Evolutionary conservation across 2,888 invertebrate genomes (phyloP).

Genomic region (Matsumyia berberina): DNA sequence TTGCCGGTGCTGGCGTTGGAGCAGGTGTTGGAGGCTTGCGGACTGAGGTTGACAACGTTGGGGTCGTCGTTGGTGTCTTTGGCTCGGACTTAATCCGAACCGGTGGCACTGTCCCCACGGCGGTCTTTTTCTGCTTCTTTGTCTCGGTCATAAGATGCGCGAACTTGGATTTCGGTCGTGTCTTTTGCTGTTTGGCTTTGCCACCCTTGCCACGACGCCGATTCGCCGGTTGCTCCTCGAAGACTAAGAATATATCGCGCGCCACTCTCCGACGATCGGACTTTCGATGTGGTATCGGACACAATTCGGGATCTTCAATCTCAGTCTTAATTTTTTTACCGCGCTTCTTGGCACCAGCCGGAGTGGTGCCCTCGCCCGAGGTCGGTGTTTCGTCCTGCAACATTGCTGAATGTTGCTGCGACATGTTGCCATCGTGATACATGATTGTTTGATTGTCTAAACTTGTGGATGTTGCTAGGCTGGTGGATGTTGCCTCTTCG

Average conservation of each 20-base stretch:
- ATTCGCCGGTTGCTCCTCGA: constrained; percentile 82
- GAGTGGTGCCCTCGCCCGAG: constrained; percentile 10
- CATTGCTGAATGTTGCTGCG: constrained; percentile 58
- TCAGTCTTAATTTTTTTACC: constrained; percentile 75
- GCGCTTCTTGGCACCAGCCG: constrained; percentile 53
- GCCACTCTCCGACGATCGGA: constrained; percentile 83
- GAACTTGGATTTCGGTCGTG: constrained; percentile 80
- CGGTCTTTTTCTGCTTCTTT: constrained; percentile 79
- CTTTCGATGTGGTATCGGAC: constrained; percentile 80
- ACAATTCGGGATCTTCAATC: constrained; percentile 74
- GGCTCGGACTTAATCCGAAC: constrained; percentile 72
- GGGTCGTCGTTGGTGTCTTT: constrained; percentile 36
- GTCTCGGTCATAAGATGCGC: constrained; percentile 80
- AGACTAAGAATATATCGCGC: constrained; percentile 83
- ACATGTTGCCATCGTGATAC: constrained; percentile 70
- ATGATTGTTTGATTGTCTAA: constrained; percentile 73
- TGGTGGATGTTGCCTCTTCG: constrained; percentile 68
- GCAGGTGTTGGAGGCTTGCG: neutral
- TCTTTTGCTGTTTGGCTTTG: constrained; percentile 79
- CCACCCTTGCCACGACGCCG: constrained; percentile 78
- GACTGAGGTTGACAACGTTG: neutral
- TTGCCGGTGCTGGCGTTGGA: constrained; percentile 8
- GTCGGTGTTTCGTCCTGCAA: constrained; percentile 45
- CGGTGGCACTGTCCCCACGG: constrained; percentile 46
- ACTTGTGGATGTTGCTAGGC: constrained; percentile 42